phyloP scores from a whole-genome alignment of 2,797 vertebrate genomes.

The Euthynnus affinis region DNA sequence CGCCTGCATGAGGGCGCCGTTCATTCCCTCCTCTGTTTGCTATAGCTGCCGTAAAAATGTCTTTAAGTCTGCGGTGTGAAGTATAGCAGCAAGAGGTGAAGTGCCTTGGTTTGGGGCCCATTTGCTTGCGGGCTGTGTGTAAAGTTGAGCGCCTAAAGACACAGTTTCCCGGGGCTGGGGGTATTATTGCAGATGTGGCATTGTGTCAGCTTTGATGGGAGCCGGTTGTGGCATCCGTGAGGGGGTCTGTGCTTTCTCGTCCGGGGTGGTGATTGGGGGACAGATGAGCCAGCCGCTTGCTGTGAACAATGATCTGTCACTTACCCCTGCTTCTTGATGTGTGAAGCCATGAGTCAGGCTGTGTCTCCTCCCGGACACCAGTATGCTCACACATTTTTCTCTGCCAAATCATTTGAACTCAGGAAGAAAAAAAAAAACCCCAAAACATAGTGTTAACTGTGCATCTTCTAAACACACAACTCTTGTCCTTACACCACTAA shows the following conservation, averaged over 20 bases:
- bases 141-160: conserved; percentile 58
- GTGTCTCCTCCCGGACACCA: conserved; percentile 18
- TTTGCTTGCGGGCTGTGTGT: conserved; percentile 69
- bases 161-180: conserved; percentile 37
- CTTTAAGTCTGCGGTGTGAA: conserved; percentile 73
- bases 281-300: conserved; percentile 69
- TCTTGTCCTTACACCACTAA: conserved; percentile 16
- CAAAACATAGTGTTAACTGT: background rate
- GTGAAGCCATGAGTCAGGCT: conserved; percentile 60
- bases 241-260: conserved; percentile 68
- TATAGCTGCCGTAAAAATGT: conserved; percentile 74
- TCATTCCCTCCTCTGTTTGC: conserved; percentile 71
- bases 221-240: conserved; percentile 79
- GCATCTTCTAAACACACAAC: conserved; percentile 27
- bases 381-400: background rate
- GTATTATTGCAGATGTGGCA: conserved; percentile 77
- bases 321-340: conserved; percentile 62
- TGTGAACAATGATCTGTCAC: conserved; percentile 81
- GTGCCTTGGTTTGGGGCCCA: conserved; percentile 61
- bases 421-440: background rate
- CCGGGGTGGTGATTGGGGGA: conserved; percentile 55
- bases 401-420: background rate
- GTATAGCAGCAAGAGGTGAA: conserved; percentile 73
- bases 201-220: conserved; percentile 79
- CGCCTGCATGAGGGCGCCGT: conserved; percentile 63